Evolutionary conservation across 92 coral and sea anemone genomes (phyloP), one percentile per base, ranked within the genome.

Genomic region (Epizoanthus scotinus): DNA sequence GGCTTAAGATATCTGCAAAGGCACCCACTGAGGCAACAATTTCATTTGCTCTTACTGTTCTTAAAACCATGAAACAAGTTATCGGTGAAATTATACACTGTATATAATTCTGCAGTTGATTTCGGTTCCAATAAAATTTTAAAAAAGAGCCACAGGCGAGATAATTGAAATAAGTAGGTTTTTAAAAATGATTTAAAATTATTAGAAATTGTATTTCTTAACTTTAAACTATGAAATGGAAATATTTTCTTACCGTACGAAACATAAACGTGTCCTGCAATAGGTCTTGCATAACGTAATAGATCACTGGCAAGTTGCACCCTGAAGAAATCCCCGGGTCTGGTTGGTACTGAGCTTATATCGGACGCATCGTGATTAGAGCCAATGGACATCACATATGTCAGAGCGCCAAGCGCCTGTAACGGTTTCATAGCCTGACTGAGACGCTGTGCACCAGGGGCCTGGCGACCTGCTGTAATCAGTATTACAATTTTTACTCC

Each of bases 321-420:
- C 27, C 89, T 78, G 55, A 92, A 92, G 36, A 92, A 91, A 47
- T 92, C 97, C 40, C 81, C 78, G 1, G 86, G 87, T 70, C 89
- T 79, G 42, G 85, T 89, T 44, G 92, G 83, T 14, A 92, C 56
- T 31, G 88, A 71, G 42, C 87, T 66, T 83, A 89, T 42, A 38
- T 90, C 91, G 17, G 79, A 71, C 2, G 74, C 78, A 84, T 87
- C 81, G 54, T 83, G 86, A 26, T 89, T 82, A 38, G 70, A 82
- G 7, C 99, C 99, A 69, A 87, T 78, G 22, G 90, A 87, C 59
- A 95, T 84, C 52, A 93, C 96, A 87, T 90, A 90, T 25, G 91
- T 89, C 73, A 85, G 85, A 65, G 90, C 95, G 18, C 99, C 98
- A 18, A 86, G 78, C 65, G 91, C 96, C 40, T 89, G 82, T 25